A percentile compares a stretch with the other conserved stretches of the same genome.
Evolutionary conservation across 2,888 invertebrate species (phyloP).

Genomic region (Monoplex corrugatus): DNA sequence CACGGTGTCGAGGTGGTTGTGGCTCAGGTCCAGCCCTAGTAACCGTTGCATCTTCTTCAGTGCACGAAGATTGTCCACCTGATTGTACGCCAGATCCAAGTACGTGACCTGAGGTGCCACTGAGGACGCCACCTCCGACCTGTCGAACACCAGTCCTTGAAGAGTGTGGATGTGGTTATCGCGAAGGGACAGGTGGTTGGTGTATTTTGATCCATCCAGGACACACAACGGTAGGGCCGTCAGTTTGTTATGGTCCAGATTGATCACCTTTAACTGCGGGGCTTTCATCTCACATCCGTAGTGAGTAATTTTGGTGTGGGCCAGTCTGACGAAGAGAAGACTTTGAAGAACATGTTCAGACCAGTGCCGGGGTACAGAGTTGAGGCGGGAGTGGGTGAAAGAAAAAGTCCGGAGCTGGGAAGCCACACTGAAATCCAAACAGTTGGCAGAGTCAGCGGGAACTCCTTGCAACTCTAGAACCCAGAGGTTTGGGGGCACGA

Average conservation of each 20-base stretch:
- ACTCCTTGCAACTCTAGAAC: slow-evolving; percentile 26
- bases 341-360: background rate
- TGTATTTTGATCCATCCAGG: slow-evolving; percentile 13
- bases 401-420: slow-evolving; percentile 18
- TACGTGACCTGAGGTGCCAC: slow-evolving; percentile 8
- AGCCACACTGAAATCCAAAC: slow-evolving; percentile 32
- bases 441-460: background rate
- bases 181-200: slow-evolving; percentile 26
- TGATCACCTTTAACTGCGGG: background rate
- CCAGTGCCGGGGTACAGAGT: background rate
- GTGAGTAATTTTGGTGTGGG: slow-evolving; percentile 17
- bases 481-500: slow-evolving; percentile 41
- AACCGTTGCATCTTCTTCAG: slow-evolving; percentile 43
- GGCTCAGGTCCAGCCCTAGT: slow-evolving; percentile 43
- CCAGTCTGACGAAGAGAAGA: slow-evolving; percentile 2
- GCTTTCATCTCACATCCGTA: slow-evolving; percentile 28
- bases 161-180: slow-evolving; percentile 27
- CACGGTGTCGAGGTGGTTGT: slow-evolving; percentile 49
- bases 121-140: background rate
- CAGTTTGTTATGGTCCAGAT: slow-evolving; percentile 30
- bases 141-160: background rate
- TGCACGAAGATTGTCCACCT: slow-evolving; percentile 39
- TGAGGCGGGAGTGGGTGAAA: slow-evolving; percentile 31
- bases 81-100: slow-evolving; percentile 53
- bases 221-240: slow-evolving; percentile 15